Base-by-base conservation (phyloP, 2,888 invertebrate species). In the Spilosoma lubricipeda region DNA sequence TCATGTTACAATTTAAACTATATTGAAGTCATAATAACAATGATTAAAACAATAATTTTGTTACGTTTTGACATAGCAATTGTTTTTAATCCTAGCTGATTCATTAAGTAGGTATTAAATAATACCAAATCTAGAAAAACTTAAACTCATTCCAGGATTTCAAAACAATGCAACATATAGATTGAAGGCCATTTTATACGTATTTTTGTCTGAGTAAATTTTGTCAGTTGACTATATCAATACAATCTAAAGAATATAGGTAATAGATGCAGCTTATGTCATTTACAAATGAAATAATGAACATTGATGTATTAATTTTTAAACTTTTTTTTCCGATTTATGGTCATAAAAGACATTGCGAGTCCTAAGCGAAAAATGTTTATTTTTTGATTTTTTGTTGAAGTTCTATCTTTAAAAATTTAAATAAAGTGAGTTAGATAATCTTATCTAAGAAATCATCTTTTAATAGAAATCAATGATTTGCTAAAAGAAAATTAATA, bases 281-380 rank as follows among this genome's bases (percentile, higher is more conserved):
- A 13, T 27, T 27, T 67, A 42, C n/a, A 39, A 36, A 7, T 30
- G 27, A 48, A 48, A 7, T 3, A 67, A 18, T 67, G 1, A 71
- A 72, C 77, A 72, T 76, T 77, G 36, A 77, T n/a, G 3, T 63
- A n/a, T 27, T 15, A 30, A 9, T 52, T 52, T 52, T 0, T 23
- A 20, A 52, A 52, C 5, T 52, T 52, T 52, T 18, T 42, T 23
- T 23, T 52, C 23, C 4, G 13, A 8, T n/a, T 56, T 56, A 56
- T 30, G 27, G 30, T 30, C 7, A 63, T 15, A 63, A 18, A 27
- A 63, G 30, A 13, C n/a, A 13, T 59, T 27, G 27, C 59, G 27
- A 59, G 59, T 30, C 13, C 27, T 4, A 4, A 30, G 30, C 27
- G 30, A 30, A 30, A 27, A 63, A 5, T 8, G 30, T 11, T 11